Base-by-base conservation (phyloP, 2,113 vertebrate species). In the Hemiscyllium ocellatum region DNA sequence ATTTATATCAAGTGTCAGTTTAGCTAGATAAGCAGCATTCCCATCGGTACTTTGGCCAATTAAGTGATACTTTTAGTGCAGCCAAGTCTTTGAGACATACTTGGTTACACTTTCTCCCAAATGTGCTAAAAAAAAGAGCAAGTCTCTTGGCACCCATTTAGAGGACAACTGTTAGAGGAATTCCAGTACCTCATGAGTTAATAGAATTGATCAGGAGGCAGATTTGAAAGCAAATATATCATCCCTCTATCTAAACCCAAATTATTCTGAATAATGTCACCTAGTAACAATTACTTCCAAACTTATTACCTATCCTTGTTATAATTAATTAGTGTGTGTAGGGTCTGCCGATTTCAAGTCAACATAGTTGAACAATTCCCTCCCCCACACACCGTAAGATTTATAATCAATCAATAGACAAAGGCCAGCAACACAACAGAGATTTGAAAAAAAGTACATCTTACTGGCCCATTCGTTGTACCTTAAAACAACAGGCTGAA, bases 371-470 rank as follows among this genome's bases (percentile, higher is more conserved):
- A 95, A n/a, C 22, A 95, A 29, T 72, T 24, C 47, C 93, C 66
- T 20, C 15, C 20, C 33, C 17, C 89, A 19, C 56, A 13, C 0
- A 80, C 50, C 50, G 90, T 0, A 56, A 37, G 70, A 24, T 95
- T 52, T 56, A 70, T 37, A 80, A 95, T 29, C 0, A 95, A 80
- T 72, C 66, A 96, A 78, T 52, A 96, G 95, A 95, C 72, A 87
- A 94, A 72, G 89, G 20, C 20, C 76, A 96, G 29, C 65, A 96
- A 65, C 20, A 1, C 66, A 90, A 66, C 80, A 0, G 96, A 83
- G 87, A 76, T 22, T 72, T 95, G 68, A 96, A 96, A n/a, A 96
- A 97, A 96, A 83, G 6, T 69, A 96, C 56, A 95, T 87, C 24
- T 83, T n/a, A 96, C 96, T 96, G 0, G 95, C 96, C 96, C 96